Evolutionary conservation across 2,113 vertebrate genomes (phyloP), one percentile per base, ranked within the genome.

Genomic region (Strix aluco): DNA sequence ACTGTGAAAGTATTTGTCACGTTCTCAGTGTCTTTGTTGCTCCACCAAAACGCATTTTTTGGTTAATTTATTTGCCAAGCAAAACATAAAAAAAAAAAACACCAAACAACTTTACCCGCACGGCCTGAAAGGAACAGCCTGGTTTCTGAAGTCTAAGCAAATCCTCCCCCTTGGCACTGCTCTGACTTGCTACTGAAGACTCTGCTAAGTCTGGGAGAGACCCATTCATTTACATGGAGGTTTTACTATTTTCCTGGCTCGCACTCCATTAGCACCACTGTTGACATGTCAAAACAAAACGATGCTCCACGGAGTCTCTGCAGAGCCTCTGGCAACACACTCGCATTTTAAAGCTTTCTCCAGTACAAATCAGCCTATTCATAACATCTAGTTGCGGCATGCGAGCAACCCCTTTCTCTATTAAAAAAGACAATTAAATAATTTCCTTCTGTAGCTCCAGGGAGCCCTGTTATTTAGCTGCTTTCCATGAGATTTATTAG

Each of bases 211-310:
- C 19, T 44, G 8, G 27, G 52, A 49, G 46, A 25, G 78, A 9
- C 47, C 42, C 54, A 5, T n/a, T 40, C 38, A 4, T 13, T 65
- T 6, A 3, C n/a, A 13, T 0, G 27, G 78, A n/a, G 27, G 21
- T 57, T 67, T 19, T 15, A 15, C 72, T n/a, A 8, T 15, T 36
- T 49, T 15, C 61, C 66, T 20, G 66, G 72, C 88, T 82, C 14
- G 0, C 10, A 0, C 84, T 47, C 79, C 15, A 5, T 54, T 40
- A 55, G 13, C 3, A 0, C 66, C 40, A 3, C 30, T 4, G 1
- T 7, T 12, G 38, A 61, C n/a, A 10, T 30, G 23, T 27, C 34
- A 38, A 61, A 93, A 52, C 71, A 52, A 55, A n/a, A 3, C 7
- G 2, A 44, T 8, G 36, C 58, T 80, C 47, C 19, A 1, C 3